Evolutionary conservation across 1,140 invertebrate species (phyloP).

Genomic region (Bombus waltoni): DNA sequence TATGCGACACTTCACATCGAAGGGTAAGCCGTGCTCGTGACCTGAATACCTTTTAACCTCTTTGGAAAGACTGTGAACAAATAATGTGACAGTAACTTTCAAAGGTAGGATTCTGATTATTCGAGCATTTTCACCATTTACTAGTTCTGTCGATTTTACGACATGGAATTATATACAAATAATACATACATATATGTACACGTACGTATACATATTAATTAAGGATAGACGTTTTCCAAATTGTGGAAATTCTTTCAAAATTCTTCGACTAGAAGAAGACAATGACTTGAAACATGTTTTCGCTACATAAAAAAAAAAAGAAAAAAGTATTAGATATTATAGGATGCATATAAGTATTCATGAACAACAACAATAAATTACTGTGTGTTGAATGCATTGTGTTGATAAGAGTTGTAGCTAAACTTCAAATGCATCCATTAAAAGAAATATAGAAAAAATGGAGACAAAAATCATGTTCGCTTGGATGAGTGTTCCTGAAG

Average conservation of each 20-base stretch:
- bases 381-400: neutral
- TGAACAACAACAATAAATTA: neutral
- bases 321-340: too few species aligned
- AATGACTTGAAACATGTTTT: too few species aligned
- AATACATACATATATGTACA: too few species aligned
- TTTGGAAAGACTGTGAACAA: neutral
- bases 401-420: neutral
- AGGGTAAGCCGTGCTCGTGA: neutral
- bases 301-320: too few species aligned
- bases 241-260: too few species aligned
- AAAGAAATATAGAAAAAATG: neutral
- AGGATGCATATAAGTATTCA: neutral
- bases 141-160: neutral
- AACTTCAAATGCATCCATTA: neutral
- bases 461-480: neutral
- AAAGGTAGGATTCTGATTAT: neutral
- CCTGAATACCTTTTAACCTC: neutral
- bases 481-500: neutral
- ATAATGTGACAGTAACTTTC: neutral
- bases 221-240: too few species aligned
- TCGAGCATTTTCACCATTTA: neutral
- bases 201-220: too few species aligned
- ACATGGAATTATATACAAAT: too few species aligned
- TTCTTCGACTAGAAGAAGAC: too few species aligned
- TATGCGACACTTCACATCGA: neutral